Conservation (phyloP, 2,888 invertebrate genomes). For the Ornithoptera priamus region DNA sequence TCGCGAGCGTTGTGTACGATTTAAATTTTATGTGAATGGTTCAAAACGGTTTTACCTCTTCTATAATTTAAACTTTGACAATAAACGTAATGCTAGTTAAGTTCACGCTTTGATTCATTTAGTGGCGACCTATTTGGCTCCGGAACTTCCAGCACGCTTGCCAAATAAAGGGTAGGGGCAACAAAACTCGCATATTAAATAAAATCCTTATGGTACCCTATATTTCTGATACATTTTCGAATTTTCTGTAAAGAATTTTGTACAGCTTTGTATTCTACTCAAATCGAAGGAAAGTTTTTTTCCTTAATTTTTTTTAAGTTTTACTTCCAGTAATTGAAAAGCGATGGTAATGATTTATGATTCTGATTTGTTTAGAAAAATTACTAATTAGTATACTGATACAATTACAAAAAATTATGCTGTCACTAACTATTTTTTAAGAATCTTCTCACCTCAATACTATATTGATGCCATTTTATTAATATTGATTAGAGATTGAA, state of each 20-base stretch:
- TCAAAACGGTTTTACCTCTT: constrained; percentile 20
- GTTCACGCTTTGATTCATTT: constrained; percentile 31
- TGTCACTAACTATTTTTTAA: no score
- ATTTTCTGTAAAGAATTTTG: not conserved
- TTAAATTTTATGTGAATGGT: constrained; percentile 21
- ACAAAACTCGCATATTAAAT: constrained; percentile 27
- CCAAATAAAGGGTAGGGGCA: constrained; percentile 28
- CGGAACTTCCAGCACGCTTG: constrained; percentile 24
- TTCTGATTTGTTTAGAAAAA: no score
- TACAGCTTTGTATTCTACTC: no score
- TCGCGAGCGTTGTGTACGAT: constrained; percentile 31
- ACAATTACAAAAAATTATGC: no score
- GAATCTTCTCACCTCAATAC: no score
- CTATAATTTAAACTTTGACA: constrained; percentile 30
- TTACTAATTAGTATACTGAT: no score
- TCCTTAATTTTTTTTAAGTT: no score
- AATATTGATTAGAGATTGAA: no score
- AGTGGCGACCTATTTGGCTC: constrained; percentile 31
- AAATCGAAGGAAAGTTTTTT: no score
- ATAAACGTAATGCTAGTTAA: constrained; percentile 30
- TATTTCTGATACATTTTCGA: constrained; percentile 5
- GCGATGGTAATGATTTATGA: no score
- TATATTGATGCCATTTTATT: no score
- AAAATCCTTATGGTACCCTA: constrained; percentile 14
- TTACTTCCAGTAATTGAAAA: no score